Evolutionary conservation across 2,113 vertebrate genomes (phyloP).

Genomic region (Vanacampus margaritifer): DNA sequence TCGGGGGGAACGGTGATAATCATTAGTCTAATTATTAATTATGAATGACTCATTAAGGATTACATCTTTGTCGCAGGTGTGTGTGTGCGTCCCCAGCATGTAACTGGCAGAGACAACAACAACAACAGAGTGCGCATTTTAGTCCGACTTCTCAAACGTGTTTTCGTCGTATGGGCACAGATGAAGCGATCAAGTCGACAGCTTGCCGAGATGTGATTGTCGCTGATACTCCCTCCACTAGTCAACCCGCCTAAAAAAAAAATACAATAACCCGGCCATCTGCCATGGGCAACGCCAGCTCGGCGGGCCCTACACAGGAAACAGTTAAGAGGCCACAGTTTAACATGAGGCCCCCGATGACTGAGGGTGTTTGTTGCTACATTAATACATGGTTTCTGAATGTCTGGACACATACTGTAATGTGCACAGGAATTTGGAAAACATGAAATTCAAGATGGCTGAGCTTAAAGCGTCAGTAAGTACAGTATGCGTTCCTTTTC

Average conservation of each 20-base stretch:
- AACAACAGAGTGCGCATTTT: slow-evolving; percentile 50
- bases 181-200: slow-evolving; percentile 70
- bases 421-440: neutral
- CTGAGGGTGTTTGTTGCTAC: slow-evolving; percentile 17
- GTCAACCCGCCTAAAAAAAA: no score
- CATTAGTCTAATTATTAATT: slow-evolving; percentile 57
- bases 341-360: slow-evolving; percentile 26
- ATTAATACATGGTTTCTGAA: neutral
- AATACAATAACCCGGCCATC: slow-evolving; percentile 56
- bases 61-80: slow-evolving; percentile 34
- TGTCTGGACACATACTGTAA: neutral
- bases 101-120: slow-evolving; percentile 51
- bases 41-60: slow-evolving; percentile 45
- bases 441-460: no score
- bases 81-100: slow-evolving; percentile 45
- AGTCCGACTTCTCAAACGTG: slow-evolving; percentile 43
- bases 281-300: slow-evolving; percentile 62
- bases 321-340: slow-evolving; percentile 51
- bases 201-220: slow-evolving; percentile 69
- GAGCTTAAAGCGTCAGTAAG: no score
- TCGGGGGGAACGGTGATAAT: slow-evolving; percentile 53
- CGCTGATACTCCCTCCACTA: slow-evolving; percentile 56
- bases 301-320: slow-evolving; percentile 46
- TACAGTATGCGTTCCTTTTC: no score
- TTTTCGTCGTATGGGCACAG: slow-evolving; percentile 46